Conservation (phyloP, 2,113 vertebrate species). For the Psettodes erumei region DNA sequence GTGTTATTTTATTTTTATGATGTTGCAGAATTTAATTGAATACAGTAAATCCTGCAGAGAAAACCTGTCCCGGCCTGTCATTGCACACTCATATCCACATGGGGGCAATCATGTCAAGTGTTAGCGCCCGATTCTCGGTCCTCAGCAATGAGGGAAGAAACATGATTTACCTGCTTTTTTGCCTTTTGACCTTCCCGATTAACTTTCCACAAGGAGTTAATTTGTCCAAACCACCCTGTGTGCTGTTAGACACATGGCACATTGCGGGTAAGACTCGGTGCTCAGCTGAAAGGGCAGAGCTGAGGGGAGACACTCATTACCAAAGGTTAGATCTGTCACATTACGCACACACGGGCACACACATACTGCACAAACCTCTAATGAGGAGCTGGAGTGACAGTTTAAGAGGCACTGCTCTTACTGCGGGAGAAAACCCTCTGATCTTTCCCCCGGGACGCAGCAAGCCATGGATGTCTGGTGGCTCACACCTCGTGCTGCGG, state of each 20-base stretch:
- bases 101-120: conserved; percentile 62
- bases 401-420: conserved; percentile 13
- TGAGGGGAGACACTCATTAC: conserved; percentile 58
- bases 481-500: background rate
- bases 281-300: conserved; percentile 54
- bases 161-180: background rate
- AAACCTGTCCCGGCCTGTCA: background rate
- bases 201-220: conserved; percentile 24
- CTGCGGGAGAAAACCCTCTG: conserved; percentile 22
- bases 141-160: background rate
- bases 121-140: background rate
- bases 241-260: conserved; percentile 23
- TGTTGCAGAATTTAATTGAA: conserved; percentile 1
- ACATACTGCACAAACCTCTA: conserved; percentile 1
- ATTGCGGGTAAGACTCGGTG: background rate
- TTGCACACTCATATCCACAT: conserved; percentile 39
- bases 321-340: conserved; percentile 58
- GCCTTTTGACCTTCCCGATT: conserved; percentile 2
- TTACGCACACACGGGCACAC: conserved; percentile 14
- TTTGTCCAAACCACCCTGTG: conserved; percentile 27
- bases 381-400: conserved; percentile 28
- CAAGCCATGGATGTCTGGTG: background rate
- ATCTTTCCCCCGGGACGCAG: conserved; percentile 26
- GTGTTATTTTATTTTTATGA: background rate
- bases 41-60: conserved; percentile 19